Evolutionary conservation across 2,888 invertebrate species (phyloP), one percentile per base, ranked within the genome.

Genomic region (Microdon myrmicae): DNA sequence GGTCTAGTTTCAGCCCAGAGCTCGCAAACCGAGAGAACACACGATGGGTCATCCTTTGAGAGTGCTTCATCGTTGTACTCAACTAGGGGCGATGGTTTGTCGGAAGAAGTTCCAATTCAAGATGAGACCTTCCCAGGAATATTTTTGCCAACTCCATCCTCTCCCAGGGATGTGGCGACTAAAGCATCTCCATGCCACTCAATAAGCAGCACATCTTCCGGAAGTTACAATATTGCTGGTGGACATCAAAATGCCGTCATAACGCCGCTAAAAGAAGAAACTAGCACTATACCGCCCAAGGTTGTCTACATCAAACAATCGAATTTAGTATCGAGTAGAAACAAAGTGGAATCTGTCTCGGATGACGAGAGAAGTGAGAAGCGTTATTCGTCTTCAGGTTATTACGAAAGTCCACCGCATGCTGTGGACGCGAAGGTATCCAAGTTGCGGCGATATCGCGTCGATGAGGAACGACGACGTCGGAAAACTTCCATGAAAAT

Each of bases 41-140:
- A 86, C 73, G 90, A 90, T 60, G 91, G 91, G 16, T 91, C 90
- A 68, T 92, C 92, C n/a, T 91, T 92, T 77, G 92, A 92, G 79
- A 92, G 92, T 76, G 90, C 90, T 64, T 90, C 90, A 51, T 90
- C 90, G 28, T 82, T 90, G 55, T 90, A 90, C 77, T 90, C 90
- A 68, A 88, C 90, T 23, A 85, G 89, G 67, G 88, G 87, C 66
- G 90, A 90, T 74, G 85, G 86, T 64, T 67, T 75, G 3, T 82
- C 82, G 28, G 88, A 88, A 74, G 87, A 88, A 71, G 82, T 85
- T 76, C 81, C 87, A 34, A 83, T 85, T 29, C 84, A 85, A 54
- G 72, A 72, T 23, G 71, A 70, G 14, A 64, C 69, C 10, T 54
- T 68, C 9, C 56, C 59, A 19, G 53, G 37, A 20, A 37, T 32